These are phyloP conservation scores for Myotis pilosus DNA, from an alignment of 2,797 vertebrate genomes.

Conservation along the genomic window DNA sequence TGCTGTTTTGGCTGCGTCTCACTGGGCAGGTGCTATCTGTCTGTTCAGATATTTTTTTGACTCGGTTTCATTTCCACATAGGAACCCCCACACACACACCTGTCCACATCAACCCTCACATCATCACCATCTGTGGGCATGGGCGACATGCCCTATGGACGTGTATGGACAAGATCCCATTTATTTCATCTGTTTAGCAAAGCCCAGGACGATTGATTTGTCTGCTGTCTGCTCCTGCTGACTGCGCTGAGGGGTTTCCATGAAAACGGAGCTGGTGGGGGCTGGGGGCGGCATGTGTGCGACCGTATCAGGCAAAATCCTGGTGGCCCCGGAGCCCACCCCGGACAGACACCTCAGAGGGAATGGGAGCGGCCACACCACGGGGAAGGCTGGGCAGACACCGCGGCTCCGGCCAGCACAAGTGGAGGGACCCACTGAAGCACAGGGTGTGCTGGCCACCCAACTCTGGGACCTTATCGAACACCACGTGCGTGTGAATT, in stretches of 20 bases:
- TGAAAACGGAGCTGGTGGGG: neutral
- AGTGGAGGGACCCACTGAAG: neutral
- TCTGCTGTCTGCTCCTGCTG: neutral
- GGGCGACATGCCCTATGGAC: neutral
- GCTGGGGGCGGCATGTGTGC: rapidly evolving
- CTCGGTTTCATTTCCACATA: neutral
- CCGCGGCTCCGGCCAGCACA: neutral
- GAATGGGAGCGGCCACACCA: neutral
- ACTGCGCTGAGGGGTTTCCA: neutral
- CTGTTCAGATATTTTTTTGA: neutral
- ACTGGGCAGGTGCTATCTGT: neutral
- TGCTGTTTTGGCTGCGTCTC: neutral
- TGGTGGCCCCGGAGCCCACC: neutral
- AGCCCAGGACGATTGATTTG: neutral
- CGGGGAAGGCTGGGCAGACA: no score
- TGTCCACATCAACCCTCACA: rapidly evolving
- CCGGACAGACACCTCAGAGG: neutral
- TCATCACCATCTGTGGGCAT: neutral
- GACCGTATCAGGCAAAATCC: neutral
- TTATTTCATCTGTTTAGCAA: neutral
- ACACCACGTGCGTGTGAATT: constrained; percentile 34
- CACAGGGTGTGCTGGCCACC: constrained; percentile 42
- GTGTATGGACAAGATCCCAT: neutral
- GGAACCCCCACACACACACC: neutral
- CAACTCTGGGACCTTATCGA: constrained; percentile 20